A percentile compares a stretch with the other conserved stretches of the same genome.
Conservation (phyloP, 2,888 invertebrate species). For the Cerastis leucographa region DNA sequence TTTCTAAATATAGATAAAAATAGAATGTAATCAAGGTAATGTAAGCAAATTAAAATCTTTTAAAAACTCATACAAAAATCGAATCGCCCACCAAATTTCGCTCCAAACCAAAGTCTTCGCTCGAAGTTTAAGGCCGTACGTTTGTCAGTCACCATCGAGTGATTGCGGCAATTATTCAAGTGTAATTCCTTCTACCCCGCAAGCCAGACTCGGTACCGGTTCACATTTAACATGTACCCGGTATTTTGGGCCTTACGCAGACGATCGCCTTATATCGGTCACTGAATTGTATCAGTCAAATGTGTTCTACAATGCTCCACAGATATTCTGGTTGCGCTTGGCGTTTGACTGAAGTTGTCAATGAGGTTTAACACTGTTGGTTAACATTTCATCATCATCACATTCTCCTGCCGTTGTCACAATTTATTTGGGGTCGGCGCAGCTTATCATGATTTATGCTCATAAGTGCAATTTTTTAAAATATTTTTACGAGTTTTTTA, state of each 20-base stretch:
- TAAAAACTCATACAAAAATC: background rate
- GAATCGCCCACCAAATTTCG: constrained; percentile 1
- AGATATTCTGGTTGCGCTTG: background rate
- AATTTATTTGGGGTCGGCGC: too few relatives aligned
- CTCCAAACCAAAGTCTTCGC: constrained; percentile 29
- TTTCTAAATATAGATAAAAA: background rate
- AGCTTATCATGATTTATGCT: too few relatives aligned
- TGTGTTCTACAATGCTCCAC: background rate
- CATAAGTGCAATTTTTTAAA: too few relatives aligned
- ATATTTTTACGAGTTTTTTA: too few relatives aligned
- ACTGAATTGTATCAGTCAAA: constrained; percentile 26
- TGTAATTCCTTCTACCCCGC: constrained; percentile 74
- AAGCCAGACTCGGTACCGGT: constrained; percentile 65
- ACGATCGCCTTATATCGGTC: constrained; percentile 5
- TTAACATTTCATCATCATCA: background rate
- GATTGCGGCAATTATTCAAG: constrained; percentile 81
- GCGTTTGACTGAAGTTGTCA: background rate
- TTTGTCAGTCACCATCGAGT: constrained; percentile 80
- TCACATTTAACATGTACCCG: constrained; percentile 66
- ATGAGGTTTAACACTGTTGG: background rate
- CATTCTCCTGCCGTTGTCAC: too few relatives aligned
- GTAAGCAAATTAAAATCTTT: background rate
- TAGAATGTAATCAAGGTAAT: too few relatives aligned
- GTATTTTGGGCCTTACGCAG: constrained; percentile 47
- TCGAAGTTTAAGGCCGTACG: constrained; percentile 68